Evolutionary conservation across 1,140 invertebrate species (phyloP), one percentile per base, ranked within the genome.

Genomic region (Euwallacea fornicatus): DNA sequence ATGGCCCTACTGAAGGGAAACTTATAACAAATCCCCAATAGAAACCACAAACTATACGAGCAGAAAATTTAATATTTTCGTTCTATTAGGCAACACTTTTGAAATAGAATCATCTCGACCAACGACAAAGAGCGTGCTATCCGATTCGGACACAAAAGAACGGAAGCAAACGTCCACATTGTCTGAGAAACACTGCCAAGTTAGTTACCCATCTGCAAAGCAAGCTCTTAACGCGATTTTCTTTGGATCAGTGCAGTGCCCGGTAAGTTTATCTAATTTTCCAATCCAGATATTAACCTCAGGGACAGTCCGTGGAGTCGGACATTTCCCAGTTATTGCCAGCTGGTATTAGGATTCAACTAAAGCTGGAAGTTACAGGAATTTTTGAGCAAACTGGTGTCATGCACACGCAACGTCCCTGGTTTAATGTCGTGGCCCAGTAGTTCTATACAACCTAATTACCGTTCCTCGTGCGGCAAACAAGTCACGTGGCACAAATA

Each of bases 401-500:
- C 21, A 33, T 33, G 4, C 46, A 13, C 46, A 11, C 13, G 46
- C 46, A 42, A n/a, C 41, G 59, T n/a, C 59, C 10, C 59, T 61
- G 61, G 9, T 63, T 50, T 15, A 63, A 21, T 16, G 44, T 63
- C 43, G 7, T 41, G 9, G 42, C 2, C 61, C 61, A 63, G 21
- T 16, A 41, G 9, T 13, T 50, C 8, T 11, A 63, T 63, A 47
- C 61, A 63, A 50, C 13, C 61, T 63, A 63, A 63, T 63, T 63
- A 63, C 61, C 59, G 33, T 42, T n/a, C 9, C 7, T 10, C 7
- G 59, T 61, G 59, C 42, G 44, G 61, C 47, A 63, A 63, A 63
- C 61, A 47, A 63, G 61, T 63, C 61, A 63, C 61, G 61, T 63
- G 61, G 42, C 13, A 15, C 44, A 63, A 63, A 63, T 63, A 63